These are phyloP conservation scores for Nycticorax nycticorax DNA, from an alignment of 2,113 vertebrate species.

Conservation along the genomic window DNA sequence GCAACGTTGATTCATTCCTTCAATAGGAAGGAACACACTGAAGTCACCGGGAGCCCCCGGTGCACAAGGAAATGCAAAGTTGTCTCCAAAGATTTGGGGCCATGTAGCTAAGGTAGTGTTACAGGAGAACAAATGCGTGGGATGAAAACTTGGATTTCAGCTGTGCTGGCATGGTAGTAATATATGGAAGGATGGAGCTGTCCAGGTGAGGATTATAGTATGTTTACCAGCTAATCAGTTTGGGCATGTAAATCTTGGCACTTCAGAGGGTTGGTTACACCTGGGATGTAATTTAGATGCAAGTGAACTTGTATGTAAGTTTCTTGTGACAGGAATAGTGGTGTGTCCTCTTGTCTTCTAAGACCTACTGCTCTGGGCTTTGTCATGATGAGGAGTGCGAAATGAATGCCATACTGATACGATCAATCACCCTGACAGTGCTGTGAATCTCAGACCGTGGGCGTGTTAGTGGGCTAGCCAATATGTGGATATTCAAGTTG, in stretches of 20 bases:
- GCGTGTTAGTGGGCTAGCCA: neutral
- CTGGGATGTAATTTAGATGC: neutral
- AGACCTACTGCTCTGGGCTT: neutral
- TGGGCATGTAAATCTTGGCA: neutral
- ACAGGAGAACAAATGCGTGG: neutral
- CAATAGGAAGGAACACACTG: neutral
- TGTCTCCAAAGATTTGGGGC: neutral
- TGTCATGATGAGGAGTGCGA: accelerated
- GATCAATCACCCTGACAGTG: neutral
- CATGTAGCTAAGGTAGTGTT: neutral
- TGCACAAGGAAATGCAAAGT: neutral
- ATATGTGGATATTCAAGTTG: neutral
- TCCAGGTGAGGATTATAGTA: neutral
- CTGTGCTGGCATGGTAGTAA: neutral
- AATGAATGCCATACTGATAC: accelerated
- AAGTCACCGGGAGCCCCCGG: neutral
- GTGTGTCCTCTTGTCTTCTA: neutral
- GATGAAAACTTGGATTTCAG: neutral
- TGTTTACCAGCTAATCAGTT: neutral
- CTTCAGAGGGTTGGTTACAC: neutral
- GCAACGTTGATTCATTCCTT: neutral
- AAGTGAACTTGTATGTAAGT: neutral
- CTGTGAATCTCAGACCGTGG: neutral
- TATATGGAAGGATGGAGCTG: neutral
- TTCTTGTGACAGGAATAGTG: neutral